Base-by-base conservation (phyloP, 1,140 invertebrate genomes). In the Heliothis subflexa region DNA sequence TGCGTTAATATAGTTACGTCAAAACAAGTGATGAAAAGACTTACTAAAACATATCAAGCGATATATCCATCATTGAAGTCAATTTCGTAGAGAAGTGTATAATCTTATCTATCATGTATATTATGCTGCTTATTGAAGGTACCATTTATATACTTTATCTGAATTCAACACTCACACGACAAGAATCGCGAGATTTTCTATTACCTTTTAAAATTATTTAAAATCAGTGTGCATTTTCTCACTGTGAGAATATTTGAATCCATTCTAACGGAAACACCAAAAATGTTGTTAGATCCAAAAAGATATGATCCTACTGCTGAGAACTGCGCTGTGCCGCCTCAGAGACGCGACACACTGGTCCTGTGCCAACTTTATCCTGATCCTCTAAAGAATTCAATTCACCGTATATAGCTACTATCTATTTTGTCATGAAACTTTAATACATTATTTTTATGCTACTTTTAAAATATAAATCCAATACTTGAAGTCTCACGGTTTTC, bases 351-450 rank as follows among this genome's bases (percentile, higher is more conserved):
- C 45, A 11, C 13, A 28, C 64, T 68, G 64, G 64, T 68, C 12
- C 21, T 21, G 18, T 68, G 64, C 64, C 64, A 68, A 68, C 47
- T 68, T 68, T 50, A 50, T 21, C 28, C 47, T 45, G 21, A 68
- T 21, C 64, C 64, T 64, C 11, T 68, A 18, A 13, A 68, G 28
- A 68, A 68, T 52, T 21, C 47, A 14, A 28, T 50, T 52, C 64
- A 62, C 10, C 21, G 18, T 45, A 18, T 9, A 64, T n/a, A 45
- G n/a, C 28, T 47, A 9, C 61, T 3, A 57, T 57, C 12, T 25
- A 21, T 57, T 57, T 57, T 25, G 14, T 55, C n/a, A 13, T 25
- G 55, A 57, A 57, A 57, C 55, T 57, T 57, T 12, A 55, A 10
- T 57, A 13, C 9, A 25, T 16, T 57, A 25, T 13, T 57, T 21